Base-by-base conservation (phyloP, 2,797 vertebrate species). In the Meda fulgida region DNA sequence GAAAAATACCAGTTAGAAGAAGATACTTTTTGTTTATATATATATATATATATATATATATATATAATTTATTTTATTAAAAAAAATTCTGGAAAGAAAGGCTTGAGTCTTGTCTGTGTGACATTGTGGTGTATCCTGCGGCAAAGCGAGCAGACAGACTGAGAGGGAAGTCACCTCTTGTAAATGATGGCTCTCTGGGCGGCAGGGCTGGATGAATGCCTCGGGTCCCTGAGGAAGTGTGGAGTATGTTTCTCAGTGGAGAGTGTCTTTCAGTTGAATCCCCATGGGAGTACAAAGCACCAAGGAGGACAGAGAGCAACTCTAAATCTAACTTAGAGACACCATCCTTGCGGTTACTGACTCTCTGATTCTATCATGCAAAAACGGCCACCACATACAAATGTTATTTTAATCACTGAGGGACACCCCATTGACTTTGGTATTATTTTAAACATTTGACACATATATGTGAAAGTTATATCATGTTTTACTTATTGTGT, bases 301-400 rank as follows among this genome's bases (percentile, higher is more conserved):
- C 55, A 76, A 88, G 89, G 84, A 29, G 51, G 73, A 73, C 81
- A 90, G 82, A 89, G n/a, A 80, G 84, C 83, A 83, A 82, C 84
- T 88, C 85, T 93, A 91, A 94, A 94, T 94, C 93, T 92, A 86
- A 78, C 51, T 18, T 83, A 89, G 88, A 79, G 76, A 82, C 91
- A 89, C 85, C 48, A 31, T 88, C 63, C 23, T 34, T 36, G 60
- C 0, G 6, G 55, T 80, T 29, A 69, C 67, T 31, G 29, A 81
- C 31, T 70, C 31, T 70, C 38, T 40, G 46, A 85, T 55, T 80
- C 16, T 21, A 14, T 53, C n/a, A 43, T 31, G 18, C 58, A 69
- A 16, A 70, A 29, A 60, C 80, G 29, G 29, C 48, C 58, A 38
- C 38, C 38, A 66, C 73, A 72, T 55, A 48, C 60, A 73, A n/a